Evolutionary conservation across 2,888 invertebrate genomes (phyloP), one percentile per base, ranked within the genome.

Genomic region (Eupeodes latifasciatus): DNA sequence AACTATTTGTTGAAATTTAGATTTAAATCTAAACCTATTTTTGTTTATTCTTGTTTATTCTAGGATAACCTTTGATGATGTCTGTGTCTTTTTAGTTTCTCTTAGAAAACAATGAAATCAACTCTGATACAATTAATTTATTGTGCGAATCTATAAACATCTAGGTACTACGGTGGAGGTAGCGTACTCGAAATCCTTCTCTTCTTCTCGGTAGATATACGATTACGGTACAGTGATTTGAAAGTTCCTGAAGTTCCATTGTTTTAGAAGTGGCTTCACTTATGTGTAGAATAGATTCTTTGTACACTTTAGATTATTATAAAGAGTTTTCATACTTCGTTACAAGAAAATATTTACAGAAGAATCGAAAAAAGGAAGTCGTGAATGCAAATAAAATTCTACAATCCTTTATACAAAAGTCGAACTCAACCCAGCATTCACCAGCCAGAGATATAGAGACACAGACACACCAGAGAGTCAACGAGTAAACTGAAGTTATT

Each of bases 41-140:
- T 40, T 62, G 59, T 62, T 44, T 16, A 62, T 14, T 51, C 12
- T 40, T 62, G 59, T 62, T 44, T 16, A 62, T 14, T 51, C 12
- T 40, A 62, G 11, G 40, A 62, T 62, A 62, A 62, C 40, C 44
- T 62, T 27, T 9, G 9, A 40, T 40, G 40, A 40, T 36, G 16
- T 6, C 10, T 11, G 16, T 61, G 61, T 40, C 61, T 11, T 61
- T 61, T 4, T 57, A 61, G 61, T 61, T 61, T 36, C 7, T 44
- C 10, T 5, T 7, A 5, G 2, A 61, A 40, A 61, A 62, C 62
- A 62, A 62, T 62, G 40, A 40, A 61, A 36, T 61, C 61, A 61
- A 61, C n/a, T 61, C n/a, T 5, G 61, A 44, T 12, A 44, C 16
- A 62, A 62, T 40, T 16, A 36, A 14, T 57, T 11, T 61, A 61